phyloP scores from a whole-genome alignment of 2,797 vertebrate genomes.

The Typhlichthys subterraneus region DNA sequence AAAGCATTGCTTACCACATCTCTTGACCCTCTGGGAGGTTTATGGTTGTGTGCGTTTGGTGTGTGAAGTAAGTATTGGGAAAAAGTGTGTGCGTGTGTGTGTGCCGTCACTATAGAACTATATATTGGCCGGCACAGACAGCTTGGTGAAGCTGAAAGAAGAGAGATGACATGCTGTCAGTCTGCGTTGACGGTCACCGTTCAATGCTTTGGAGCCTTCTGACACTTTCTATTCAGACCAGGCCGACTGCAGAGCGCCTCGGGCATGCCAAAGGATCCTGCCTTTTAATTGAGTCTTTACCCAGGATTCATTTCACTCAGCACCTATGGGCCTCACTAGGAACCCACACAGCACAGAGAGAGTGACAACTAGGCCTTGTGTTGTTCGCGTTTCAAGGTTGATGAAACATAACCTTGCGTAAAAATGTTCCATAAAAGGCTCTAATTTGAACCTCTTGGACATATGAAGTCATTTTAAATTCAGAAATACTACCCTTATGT shows the following conservation, averaged over 20 bases:
- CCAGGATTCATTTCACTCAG: slow-evolving; percentile 68
- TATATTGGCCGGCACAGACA: not conserved
- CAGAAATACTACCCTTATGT: slow-evolving; percentile 20
- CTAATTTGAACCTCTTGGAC: slow-evolving; percentile 41
- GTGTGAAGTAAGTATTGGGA: slow-evolving; percentile 56
- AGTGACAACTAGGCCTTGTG: slow-evolving; percentile 53
- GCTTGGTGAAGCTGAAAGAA: slow-evolving; percentile 72
- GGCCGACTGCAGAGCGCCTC: slow-evolving; percentile 49
- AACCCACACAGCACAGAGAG: slow-evolving; percentile 54
- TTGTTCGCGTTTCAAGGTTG: slow-evolving; percentile 37
- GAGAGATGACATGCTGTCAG: slow-evolving; percentile 74
- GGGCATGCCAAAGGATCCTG: slow-evolving; percentile 56
- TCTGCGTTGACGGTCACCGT: slow-evolving; percentile 70
- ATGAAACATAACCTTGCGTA: slow-evolving; percentile 47
- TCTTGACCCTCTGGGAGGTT: slow-evolving; percentile 45
- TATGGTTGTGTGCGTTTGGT: slow-evolving; percentile 42
- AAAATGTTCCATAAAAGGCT: slow-evolving; percentile 34
- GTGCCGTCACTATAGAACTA: not conserved
- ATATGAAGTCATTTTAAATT: slow-evolving; percentile 43
- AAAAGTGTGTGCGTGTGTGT: slow-evolving; percentile 34
- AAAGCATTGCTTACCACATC: slow-evolving; percentile 56
- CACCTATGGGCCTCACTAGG: slow-evolving; percentile 51
- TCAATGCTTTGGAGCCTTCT: slow-evolving; percentile 60
- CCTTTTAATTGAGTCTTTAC: slow-evolving; percentile 75
- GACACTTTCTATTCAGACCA: slow-evolving; percentile 67